phyloP scores from a whole-genome alignment of 2,113 vertebrate genomes.

The Mormoops blainvillei region DNA sequence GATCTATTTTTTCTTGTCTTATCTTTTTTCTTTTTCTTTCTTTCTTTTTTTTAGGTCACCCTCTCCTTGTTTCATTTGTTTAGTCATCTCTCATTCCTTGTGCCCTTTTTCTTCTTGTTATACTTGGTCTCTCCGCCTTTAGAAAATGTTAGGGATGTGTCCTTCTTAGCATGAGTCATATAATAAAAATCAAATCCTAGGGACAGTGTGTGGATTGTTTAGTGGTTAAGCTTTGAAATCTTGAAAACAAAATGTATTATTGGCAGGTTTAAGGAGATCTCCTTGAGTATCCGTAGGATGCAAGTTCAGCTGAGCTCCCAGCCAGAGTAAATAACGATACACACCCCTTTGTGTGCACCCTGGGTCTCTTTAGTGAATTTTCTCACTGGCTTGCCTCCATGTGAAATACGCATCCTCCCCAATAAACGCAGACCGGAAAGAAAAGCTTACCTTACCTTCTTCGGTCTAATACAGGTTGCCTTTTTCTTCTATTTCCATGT shows the following conservation, averaged over 20 bases:
- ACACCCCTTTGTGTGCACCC: accelerated
- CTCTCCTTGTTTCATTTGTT: neutral
- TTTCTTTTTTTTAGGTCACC: neutral
- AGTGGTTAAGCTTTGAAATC: neutral
- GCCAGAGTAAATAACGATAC: neutral
- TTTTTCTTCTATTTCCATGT: neutral
- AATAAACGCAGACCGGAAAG: neutral
- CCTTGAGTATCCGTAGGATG: neutral
- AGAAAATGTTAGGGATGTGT: neutral
- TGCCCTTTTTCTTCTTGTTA: neutral
- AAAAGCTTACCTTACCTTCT: neutral
- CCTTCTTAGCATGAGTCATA: neutral
- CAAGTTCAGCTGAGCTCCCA: neutral
- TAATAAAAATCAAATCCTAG: neutral
- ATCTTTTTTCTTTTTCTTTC: neutral
- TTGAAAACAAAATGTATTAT: neutral
- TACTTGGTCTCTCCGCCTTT: neutral
- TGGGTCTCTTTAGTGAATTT: neutral
- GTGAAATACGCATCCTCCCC: neutral
- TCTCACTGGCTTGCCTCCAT: neutral
- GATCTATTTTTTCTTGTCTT: neutral
- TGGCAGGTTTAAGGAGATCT: neutral
- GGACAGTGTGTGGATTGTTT: neutral
- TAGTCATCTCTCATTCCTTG: neutral
- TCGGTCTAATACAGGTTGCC: neutral